These are phyloP conservation scores for Cistogaster globosa DNA, from an alignment of 2,888 invertebrate genomes.

Conservation along the genomic window DNA sequence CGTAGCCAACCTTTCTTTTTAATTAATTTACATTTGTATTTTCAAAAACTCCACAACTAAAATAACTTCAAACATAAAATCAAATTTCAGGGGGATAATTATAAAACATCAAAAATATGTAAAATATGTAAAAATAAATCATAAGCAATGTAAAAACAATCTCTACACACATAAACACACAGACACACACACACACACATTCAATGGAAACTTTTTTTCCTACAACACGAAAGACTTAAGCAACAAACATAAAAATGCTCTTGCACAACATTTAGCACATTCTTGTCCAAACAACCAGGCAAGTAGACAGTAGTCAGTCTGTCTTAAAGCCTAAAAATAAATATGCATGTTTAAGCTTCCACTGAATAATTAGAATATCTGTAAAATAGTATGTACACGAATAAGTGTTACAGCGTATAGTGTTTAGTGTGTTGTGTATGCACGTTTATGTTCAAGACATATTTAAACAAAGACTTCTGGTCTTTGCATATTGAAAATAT, in stretches of 20 bases:
- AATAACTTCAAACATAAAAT: no score
- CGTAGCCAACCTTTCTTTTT: no score
- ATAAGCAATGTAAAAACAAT: background rate
- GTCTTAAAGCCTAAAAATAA: constrained; percentile 29
- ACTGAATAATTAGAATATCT: constrained; percentile 54
- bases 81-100: no score
- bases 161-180: background rate
- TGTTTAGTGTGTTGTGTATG: background rate
- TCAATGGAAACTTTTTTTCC: background rate
- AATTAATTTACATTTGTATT: no score
- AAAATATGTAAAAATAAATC: no score
- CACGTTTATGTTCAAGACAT: constrained; percentile 3
- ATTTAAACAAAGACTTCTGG: constrained; percentile 59
- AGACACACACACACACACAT: background rate
- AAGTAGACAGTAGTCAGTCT: constrained; percentile 20
- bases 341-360: constrained; percentile 34
- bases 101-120: no score
- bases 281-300: background rate
- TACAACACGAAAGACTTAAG: constrained; percentile 48
- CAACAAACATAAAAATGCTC: constrained; percentile 10
- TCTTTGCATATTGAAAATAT: constrained; percentile 11
- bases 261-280: background rate
- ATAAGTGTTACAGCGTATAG: background rate
- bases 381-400: background rate
- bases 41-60: no score